phyloP scores from a whole-genome alignment of 2,888 invertebrate genomes.

The Neoitamus cyanurus region DNA sequence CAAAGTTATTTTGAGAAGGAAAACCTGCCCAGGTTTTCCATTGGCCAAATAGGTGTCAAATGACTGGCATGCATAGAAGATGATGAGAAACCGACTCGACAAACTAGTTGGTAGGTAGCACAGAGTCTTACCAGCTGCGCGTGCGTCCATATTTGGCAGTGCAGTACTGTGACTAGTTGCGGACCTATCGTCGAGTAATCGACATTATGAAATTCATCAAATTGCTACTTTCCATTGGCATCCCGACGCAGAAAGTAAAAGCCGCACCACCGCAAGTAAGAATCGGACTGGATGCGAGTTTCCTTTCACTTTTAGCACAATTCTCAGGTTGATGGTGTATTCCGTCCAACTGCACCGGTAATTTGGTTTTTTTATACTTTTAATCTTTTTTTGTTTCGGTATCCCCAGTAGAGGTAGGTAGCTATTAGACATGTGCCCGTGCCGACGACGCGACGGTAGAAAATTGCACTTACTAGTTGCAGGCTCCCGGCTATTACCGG shows the following conservation, averaged over 20 bases:
- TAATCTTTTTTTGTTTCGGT: neutral
- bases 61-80: neutral
- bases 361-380: neutral
- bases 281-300: constrained; percentile 1
- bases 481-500: neutral
- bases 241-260: constrained; percentile 13
- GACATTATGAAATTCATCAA: constrained; percentile 33
- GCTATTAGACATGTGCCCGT: neutral
- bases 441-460: neutral
- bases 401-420: neutral
- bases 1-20: neutral
- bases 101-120: neutral
- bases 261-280: neutral
- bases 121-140: neutral
- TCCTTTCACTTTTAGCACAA: constrained; percentile 43
- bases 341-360: neutral
- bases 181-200: neutral
- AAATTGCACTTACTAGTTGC: neutral
- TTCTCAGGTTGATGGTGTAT: constrained; percentile 37
- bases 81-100: constrained; percentile 1
- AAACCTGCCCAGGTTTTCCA: neutral
- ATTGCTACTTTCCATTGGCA: constrained; percentile 17
- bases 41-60: neutral
- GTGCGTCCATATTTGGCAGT: neutral
- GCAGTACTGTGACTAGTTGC: neutral